phyloP scores from a whole-genome alignment of 2,113 vertebrate species.

The Campylomormyrus numenius region DNA sequence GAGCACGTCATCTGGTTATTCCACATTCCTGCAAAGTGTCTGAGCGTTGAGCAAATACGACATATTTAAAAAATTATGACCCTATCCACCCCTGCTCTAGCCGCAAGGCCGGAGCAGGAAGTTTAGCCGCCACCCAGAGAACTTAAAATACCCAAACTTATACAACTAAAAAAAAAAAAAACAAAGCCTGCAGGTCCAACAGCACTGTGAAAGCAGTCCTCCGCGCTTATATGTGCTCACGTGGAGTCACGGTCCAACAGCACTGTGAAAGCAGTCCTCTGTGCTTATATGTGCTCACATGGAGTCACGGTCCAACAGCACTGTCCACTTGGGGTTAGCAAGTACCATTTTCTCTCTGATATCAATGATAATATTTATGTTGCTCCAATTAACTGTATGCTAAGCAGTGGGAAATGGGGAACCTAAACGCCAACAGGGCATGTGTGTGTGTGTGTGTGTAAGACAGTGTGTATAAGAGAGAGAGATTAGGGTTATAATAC shows the following conservation, averaged over 20 bases:
- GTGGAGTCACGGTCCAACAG: background rate
- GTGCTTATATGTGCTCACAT: background rate
- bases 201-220: background rate
- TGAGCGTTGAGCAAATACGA: background rate
- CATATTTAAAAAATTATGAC: background rate
- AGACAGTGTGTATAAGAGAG: background rate
- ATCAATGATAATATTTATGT: background rate
- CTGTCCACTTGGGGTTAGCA: background rate
- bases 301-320: background rate
- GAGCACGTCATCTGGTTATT: background rate
- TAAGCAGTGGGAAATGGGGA: background rate
- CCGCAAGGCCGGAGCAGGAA: background rate
- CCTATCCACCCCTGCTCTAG: background rate
- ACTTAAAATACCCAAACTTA: background rate
- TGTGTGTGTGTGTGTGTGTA: background rate
- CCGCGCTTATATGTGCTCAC: background rate
- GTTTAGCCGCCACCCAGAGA: background rate
- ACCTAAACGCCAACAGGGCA: background rate
- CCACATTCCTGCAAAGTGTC: background rate
- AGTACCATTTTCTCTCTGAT: background rate
- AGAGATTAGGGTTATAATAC: too few relatives aligned
- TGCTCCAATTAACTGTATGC: background rate
- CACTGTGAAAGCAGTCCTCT: background rate
- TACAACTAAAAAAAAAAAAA: background rate
- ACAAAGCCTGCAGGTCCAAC: background rate